Percentiles rank a stretch among this genome's conserved stretches.
phyloP scores from a whole-genome alignment of 2,888 invertebrate genomes.

The Alcis repandata region DNA sequence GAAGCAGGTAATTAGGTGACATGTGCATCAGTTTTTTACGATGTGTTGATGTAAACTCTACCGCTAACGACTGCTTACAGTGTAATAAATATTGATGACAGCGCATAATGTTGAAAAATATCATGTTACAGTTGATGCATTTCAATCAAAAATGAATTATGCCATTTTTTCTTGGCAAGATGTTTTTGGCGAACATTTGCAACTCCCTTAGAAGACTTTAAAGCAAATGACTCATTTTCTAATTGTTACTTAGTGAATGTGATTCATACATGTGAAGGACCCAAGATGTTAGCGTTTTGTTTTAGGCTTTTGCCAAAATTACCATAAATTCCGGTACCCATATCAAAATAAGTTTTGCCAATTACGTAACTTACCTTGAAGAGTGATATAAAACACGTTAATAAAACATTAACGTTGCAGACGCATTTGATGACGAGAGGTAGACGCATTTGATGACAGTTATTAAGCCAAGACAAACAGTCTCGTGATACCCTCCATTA shows the following conservation, averaged over 20 bases:
- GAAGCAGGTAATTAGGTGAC: constrained; percentile 32
- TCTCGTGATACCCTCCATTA: constrained; percentile 32
- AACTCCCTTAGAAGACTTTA: not conserved
- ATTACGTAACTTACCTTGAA: not conserved
- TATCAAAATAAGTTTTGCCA: not conserved
- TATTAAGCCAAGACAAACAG: constrained; percentile 27
- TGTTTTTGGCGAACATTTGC: no score
- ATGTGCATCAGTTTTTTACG: constrained; percentile 31
- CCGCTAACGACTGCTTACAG: constrained; percentile 5
- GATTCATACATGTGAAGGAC: not conserved
- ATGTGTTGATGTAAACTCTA: constrained; percentile 17
- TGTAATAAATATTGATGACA: not conserved
- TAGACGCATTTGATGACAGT: constrained; percentile 12
- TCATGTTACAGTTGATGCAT: not conserved
- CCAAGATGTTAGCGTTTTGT: not conserved
- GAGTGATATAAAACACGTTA: not conserved
- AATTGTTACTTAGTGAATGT: not conserved
- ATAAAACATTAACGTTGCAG: constrained; percentile 2
- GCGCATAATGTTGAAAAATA: not conserved
- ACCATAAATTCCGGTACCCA: no score
- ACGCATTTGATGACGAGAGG: constrained; percentile 6
- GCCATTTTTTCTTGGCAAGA: not conserved
- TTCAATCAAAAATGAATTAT: not conserved
- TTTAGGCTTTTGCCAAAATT: not conserved
- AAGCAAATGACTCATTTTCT: not conserved